Base-by-base conservation (phyloP, 2,797 vertebrate genomes). In the Brachymystax lenok region DNA sequence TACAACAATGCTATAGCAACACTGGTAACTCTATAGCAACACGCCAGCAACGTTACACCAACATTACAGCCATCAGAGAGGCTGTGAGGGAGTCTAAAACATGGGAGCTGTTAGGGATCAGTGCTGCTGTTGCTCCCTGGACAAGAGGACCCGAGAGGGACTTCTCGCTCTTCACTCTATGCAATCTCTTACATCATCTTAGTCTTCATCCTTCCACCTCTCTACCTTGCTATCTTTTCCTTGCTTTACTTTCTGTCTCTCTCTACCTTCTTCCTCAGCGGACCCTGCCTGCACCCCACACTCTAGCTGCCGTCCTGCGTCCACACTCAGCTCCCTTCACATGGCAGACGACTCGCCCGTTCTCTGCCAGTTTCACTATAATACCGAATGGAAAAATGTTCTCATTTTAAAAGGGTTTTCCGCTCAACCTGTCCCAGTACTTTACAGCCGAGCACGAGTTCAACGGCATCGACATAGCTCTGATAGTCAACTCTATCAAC, bases 391-490 rank as follows among this genome's bases (percentile, higher is more conserved):
- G 24, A 27, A 63, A 27, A 1, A 14, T 28, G 2, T 24, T 64
- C 8, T 13, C 0, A 27, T 64, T 64, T 27, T 27, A 10, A 64
- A 64, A 12, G 21, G 10, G 61, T 27, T 64, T 27, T 64, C 21
- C 10, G 8, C 21, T 10, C 12, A 27, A 14, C 1, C 7, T 30
- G 28, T 67, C 24, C 64, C 87, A 99, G 97, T 96, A 95, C 0
- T 99, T 97, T 77, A 99, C 99, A 79, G 98, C 97, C 82, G 97
- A 96, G 76, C 97, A 99, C 35, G 98, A 99, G 78, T 99, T 97
- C 28, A 99, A 98, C 61, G 97, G 98, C 30, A 99, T 99, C 68
- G 97, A 99, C 86, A 99, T 99, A 74, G 97, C 98, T 0, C 93
- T 99, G 83, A 99, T 99, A 84, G 93, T 99, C 46, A 99, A 98